Percentiles rank a stretch among this genome's conserved stretches.
Evolutionary conservation across 2,113 vertebrate species (phyloP).

Genomic region (Lycocorax pyrrhopterus): DNA sequence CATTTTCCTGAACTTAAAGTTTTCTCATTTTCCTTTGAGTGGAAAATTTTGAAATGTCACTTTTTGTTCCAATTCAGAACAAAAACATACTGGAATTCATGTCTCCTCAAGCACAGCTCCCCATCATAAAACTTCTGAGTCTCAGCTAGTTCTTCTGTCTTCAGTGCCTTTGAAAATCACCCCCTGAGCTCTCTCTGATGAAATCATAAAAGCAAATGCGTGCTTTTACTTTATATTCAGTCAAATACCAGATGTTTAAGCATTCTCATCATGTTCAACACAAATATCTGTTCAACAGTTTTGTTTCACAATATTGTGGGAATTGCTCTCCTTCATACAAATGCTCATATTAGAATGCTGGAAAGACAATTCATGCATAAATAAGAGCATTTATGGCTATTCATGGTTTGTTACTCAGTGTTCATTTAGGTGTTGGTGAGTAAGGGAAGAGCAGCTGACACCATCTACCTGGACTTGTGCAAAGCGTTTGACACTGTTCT

Average conservation of each 20-base stretch:
- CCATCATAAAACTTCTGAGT: conserved; percentile 5
- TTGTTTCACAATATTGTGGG: background rate
- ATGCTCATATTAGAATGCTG: background rate
- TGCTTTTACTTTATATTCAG: background rate
- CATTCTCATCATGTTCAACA: background rate
- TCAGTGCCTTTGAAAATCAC: conserved; percentile 14
- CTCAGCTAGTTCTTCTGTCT: conserved; percentile 2
- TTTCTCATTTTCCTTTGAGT: background rate
- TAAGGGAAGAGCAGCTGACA: background rate
- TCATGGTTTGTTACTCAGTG: background rate
- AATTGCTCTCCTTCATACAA: background rate
- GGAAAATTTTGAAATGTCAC: conserved; percentile 10
- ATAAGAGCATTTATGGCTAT: background rate
- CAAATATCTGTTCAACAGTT: background rate
- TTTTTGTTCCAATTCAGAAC: background rate
- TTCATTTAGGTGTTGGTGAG: background rate
- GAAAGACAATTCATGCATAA: background rate
- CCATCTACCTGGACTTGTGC: background rate
- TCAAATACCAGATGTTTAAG: conserved; percentile 1
- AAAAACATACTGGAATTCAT: background rate
- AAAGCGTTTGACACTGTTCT: rapidly evolving
- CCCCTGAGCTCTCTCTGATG: background rate
- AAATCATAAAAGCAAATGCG: background rate
- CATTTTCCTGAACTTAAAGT: background rate
- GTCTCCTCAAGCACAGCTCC: background rate